phyloP scores from a whole-genome alignment of 2,888 invertebrate genomes.

The Drosophila paramelanica region DNA sequence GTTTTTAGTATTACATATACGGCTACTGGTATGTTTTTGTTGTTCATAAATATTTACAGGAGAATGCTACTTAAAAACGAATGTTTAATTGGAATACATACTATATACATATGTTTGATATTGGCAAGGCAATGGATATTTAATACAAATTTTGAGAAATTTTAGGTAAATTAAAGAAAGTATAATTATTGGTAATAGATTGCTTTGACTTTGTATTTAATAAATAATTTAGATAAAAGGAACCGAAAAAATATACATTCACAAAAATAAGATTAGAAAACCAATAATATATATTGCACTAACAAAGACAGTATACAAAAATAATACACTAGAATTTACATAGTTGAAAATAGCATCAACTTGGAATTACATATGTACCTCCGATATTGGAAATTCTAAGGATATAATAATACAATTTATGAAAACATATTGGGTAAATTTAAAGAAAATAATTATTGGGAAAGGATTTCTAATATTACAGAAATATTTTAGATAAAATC shows the following conservation, averaged over 20 bases:
- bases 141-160: background rate
- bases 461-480: background rate
- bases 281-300: conserved; percentile 55
- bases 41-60: conserved; percentile 42
- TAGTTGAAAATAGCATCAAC: background rate
- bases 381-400: conserved; percentile 27
- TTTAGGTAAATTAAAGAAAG: background rate
- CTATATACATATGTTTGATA: conserved; percentile 14
- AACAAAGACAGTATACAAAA: background rate
- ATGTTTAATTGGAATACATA: conserved; percentile 12
- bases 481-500: conserved; percentile 6
- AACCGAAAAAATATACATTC: conserved; percentile 3
- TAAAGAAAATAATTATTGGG: conserved; percentile 1
- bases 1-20: conserved; percentile 29
- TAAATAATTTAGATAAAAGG: conserved; percentile 9
- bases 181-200: conserved; percentile 1
- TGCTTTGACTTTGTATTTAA: background rate
- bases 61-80: conserved; percentile 26
- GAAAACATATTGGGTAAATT: background rate
- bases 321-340: background rate
- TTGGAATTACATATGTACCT: conserved; percentile 2
- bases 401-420: conserved; percentile 1
- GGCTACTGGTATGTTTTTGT: conserved; percentile 16
- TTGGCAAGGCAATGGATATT: conserved; percentile 25
- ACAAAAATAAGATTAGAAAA: background rate